These are phyloP conservation scores for Botrylloides violaceus DNA, from an alignment of 23 tunicate species.

Conservation along the genomic window DNA sequence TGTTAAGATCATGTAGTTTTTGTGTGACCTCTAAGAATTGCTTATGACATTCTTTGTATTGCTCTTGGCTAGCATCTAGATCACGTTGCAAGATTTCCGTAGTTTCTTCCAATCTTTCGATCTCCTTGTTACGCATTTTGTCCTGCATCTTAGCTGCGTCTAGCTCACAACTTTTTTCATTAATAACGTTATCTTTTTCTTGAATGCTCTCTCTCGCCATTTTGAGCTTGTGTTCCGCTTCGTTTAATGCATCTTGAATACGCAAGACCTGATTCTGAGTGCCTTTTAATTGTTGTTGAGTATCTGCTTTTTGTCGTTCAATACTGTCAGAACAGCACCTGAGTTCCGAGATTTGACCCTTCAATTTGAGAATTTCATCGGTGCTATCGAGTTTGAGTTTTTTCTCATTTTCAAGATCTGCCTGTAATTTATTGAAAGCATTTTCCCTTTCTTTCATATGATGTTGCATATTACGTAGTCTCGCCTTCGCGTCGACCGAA, in stretches of 20 bases:
- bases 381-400: constrained; percentile 37
- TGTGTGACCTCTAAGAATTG: constrained; percentile 48
- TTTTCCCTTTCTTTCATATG: constrained; percentile 29
- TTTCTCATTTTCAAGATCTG: constrained; percentile 50
- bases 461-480: constrained; percentile 31
- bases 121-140: constrained; percentile 25
- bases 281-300: constrained; percentile 33
- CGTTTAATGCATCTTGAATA: constrained; percentile 41
- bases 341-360: constrained; percentile 36
- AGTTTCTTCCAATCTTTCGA: constrained; percentile 57
- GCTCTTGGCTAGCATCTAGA: constrained; percentile 53
- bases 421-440: constrained; percentile 32
- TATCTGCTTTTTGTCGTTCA: constrained; percentile 40
- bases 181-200: constrained; percentile 12
- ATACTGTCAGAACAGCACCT: constrained; percentile 18
- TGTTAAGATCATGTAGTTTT: constrained; percentile 57
- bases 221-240: constrained; percentile 25
- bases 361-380: constrained; percentile 44
- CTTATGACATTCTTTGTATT: constrained; percentile 74
- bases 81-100: constrained; percentile 46
- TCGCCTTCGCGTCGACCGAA: constrained; percentile 54
- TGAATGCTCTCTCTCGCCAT: constrained; percentile 9
- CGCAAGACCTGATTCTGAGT: constrained; percentile 26
- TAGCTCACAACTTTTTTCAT: constrained; percentile 23
- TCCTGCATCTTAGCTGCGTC: constrained; percentile 30